Evolutionary conservation across 2,888 invertebrate species (phyloP), one percentile per base, ranked within the genome.

Genomic region (Choristoneura rosaceana): DNA sequence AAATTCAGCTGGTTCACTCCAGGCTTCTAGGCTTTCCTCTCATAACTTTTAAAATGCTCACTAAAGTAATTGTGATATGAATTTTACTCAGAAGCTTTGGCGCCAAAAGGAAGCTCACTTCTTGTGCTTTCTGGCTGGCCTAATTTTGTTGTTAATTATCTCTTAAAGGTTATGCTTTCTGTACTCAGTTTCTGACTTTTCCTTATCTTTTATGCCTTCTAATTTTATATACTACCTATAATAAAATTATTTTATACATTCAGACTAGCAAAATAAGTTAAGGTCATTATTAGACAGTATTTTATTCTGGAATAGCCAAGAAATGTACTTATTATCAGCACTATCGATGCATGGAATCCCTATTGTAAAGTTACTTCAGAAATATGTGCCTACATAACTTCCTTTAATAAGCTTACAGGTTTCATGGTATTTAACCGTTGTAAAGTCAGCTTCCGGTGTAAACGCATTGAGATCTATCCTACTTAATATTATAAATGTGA

Each of bases 21-120:
- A 10, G 25, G 12, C 25, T 55, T 25, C 25, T 25, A 55, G 55
- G 12, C 25, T 52, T 15, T n/a, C 17, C 47, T n/a, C 52, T 52
- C 52, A 17, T 52, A 17, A 52, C 52, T 17, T 52, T 52, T 52
- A 52, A 15, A 52, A 52, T 15, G 52, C 52, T 52, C 52, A 52
- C 52, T 12, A 25, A 55, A 55, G 12, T 4, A 55, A 55, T 55
- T 55, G 25, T 55, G 55, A 55, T 55, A 60, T 60, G 38, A 38
- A 60, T 25, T 60, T 25, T 55, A 25, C 55, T 55, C n/a, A 55
- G 25, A 55, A 55, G 17, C 10, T 55, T 25, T 10, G 12, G 55
- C 25, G 25, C 25, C 55, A 25, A 55, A 25, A 55, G 55, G 55
- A 55, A 55, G 25, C 17, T 55, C 25, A 25, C 25, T 55, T 55